These are phyloP conservation scores for Pachyuromys duprasi DNA, from an alignment of 2,797 vertebrate species.

Conservation along the genomic window DNA sequence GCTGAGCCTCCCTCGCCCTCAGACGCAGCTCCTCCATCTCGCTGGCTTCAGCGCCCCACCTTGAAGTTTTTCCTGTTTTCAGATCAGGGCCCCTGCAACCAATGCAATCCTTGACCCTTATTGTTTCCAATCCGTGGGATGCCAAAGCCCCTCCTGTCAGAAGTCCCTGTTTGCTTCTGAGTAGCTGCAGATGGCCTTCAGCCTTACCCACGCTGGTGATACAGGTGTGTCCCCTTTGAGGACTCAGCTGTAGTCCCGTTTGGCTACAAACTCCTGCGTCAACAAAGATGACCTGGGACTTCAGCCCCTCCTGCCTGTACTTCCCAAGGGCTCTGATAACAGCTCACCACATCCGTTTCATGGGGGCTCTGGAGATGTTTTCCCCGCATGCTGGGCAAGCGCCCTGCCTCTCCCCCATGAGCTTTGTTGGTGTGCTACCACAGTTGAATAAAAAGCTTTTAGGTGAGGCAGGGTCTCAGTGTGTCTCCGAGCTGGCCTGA, in stretches of 20 bases:
- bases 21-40: not conserved
- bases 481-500: not conserved
- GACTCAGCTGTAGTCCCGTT: not conserved
- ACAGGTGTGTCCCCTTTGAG: conserved; percentile 9
- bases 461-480: not conserved
- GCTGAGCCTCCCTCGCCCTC: conserved; percentile 20
- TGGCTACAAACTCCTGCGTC: not conserved
- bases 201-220: not conserved
- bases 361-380: not conserved
- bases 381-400: not conserved
- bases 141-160: not conserved
- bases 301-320: not conserved
- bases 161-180: not conserved
- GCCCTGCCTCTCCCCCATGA: no score
- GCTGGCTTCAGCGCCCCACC: not conserved
- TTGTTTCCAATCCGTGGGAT: not conserved
- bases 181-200: not conserved
- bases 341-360: not conserved
- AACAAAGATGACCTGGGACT: not conserved
- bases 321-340: not conserved
- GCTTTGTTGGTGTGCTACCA: not conserved
- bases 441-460: not conserved
- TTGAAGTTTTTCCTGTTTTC: not conserved
- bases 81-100: not conserved
- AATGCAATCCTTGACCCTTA: not conserved